Evolutionary conservation across 2,888 invertebrate species (phyloP), one percentile per base, ranked within the genome.

Genomic region (Pterostichus madidus): DNA sequence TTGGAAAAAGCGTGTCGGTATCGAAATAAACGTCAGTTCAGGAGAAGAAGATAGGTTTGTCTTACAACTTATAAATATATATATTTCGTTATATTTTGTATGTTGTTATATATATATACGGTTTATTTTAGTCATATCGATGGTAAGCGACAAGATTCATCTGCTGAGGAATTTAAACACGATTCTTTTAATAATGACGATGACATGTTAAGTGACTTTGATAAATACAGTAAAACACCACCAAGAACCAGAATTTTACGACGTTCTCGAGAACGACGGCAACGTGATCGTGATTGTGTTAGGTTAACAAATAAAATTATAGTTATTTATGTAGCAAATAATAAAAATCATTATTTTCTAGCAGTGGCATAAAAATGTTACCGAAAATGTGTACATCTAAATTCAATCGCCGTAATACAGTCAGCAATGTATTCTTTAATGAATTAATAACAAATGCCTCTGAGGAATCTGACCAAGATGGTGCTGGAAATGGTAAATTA

Each of bases 151-250:
- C 52, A 52, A 10, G 64, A 61, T 61, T 82, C 76, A 35, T 83
- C 83, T 5, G 61, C 82, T 56, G 68, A 83, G 31, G 84, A 85
- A 49, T 83, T 64, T 84, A 73, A 61, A 49, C 53, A 52, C 13
- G 64, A 61, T 49, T 52, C 53, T 46, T 75, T 52, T 73, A 53
- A 56, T 49, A 80, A 64, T 46, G 82, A 84, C 17, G 84, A 84
- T 49, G 83, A 85, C 53, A 84, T 90, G 75, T 89, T 88, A 15
- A 88, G 89, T 79, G 90, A 91, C 84, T 92, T 91, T 86, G 96
- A 95, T 86, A 92, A 93, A 84, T 94, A 94, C 85, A 94, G 95
- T 78, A 93, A 93, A 87, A 96, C 96, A 61, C 96, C 96, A n/a
- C 96, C 96, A 0, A 91, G 96, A 85, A 94, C 95, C 75, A 92